Conservation (phyloP, 2,113 vertebrate genomes). For the Murina feae region DNA sequence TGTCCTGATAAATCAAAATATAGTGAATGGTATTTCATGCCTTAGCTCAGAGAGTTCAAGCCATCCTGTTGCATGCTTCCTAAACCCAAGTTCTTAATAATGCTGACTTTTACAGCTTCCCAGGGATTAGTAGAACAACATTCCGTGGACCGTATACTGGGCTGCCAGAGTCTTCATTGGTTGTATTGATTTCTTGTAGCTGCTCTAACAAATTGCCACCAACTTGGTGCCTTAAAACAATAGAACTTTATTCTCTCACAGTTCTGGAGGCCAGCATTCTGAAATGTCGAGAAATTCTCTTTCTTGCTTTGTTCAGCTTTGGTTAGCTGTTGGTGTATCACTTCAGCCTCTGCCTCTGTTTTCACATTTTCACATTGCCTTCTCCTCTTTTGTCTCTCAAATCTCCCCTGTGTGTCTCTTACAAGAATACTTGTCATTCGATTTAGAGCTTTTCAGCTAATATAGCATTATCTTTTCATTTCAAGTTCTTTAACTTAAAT, state of each 20-base stretch:
- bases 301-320: neutral
- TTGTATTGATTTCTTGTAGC: slow-evolving; percentile 1
- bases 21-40: neutral
- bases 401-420: neutral
- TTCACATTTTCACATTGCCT: neutral
- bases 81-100: neutral
- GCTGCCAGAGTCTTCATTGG: neutral
- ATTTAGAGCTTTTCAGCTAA: neutral
- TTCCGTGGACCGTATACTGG: neutral
- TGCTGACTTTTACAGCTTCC: neutral
- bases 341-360: neutral
- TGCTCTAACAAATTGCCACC: neutral
- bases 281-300: neutral
- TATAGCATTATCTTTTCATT: neutral
- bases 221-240: neutral
- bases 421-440: neutral
- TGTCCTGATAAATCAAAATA: neutral
- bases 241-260: neutral
- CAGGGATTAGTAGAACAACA: neutral
- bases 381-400: neutral
- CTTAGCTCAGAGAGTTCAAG: neutral
- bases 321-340: neutral
- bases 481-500: neutral
- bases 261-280: neutral
- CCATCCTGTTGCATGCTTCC: neutral